Evolutionary conservation across 1,140 invertebrate genomes (phyloP), one percentile per base, ranked within the genome.

Genomic region (Zeugodacus cucurbitae): DNA sequence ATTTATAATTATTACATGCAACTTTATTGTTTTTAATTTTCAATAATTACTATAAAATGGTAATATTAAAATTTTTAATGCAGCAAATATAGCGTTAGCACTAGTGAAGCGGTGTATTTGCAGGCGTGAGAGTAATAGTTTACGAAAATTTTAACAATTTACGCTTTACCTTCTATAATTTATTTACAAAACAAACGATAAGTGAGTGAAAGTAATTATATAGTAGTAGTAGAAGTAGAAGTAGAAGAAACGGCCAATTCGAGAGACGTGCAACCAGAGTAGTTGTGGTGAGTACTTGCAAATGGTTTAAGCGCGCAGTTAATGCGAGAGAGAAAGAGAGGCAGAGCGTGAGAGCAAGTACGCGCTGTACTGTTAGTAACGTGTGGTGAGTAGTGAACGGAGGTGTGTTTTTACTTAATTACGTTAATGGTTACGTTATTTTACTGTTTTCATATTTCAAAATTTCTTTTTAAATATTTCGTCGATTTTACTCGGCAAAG

Each of bases 401-500:
- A n/a, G n/a, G 48, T 48, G 54, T 82, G 17, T 59, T 82, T 59
- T 37, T 37, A 20, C 58, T 82, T 82, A 62, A 22, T n/a, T 62
- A n/a, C 58, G 5, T 62, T 62, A 26, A 62, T n/a, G n/a, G n/a
- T n/a, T n/a, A n/a, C 58, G 58, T 3, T 58, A 78, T 85, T 82
- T 62, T 57, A 54, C 48, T 54, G 48, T 1, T 85, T 62, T 54
- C 62, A n/a, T 5, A 34, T 87, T 74, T 87, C 48, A n/a, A n/a
- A n/a, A 48, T 64, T 67, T 70, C 22, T 64, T 87, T 29, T 29
- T 32, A 7, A 32, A 54, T 54, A 26, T 88, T 44, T 70, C 37
- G 34, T 22, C 2, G 0, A 41, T 88, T 62, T 88, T 54, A 85
- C 57, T 87, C 85, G 86, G 86, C 85, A 58, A 62, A 92, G 88